phyloP scores from a whole-genome alignment of 2,113 vertebrate species.

The Meleagris gallopavo region DNA sequence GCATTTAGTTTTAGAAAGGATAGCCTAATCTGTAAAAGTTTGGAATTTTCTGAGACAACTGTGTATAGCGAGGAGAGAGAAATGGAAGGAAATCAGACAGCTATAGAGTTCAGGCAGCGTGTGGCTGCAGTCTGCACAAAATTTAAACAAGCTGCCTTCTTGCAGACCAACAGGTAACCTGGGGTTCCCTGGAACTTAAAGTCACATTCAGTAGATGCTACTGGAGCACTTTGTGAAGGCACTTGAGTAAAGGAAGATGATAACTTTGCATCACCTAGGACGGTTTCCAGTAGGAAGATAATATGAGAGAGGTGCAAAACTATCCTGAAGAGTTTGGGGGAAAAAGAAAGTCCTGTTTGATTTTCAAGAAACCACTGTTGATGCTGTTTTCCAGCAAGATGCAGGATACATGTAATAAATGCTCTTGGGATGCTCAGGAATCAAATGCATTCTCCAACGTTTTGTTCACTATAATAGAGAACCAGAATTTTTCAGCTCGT shows the following conservation, averaged over 20 bases:
- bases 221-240: not conserved
- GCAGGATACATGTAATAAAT: not conserved
- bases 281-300: not conserved
- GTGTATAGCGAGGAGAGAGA: not conserved
- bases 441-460: not conserved
- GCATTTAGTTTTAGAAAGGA: not conserved
- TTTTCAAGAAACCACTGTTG: not conserved
- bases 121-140: not conserved
- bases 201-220: rapidly evolving
- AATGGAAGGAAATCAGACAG: not conserved
- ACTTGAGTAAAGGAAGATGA: not conserved
- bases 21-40: not conserved
- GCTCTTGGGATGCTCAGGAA: not conserved
- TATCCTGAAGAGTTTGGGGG: not conserved
- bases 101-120: not conserved
- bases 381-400: not conserved
- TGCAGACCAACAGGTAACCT: not conserved
- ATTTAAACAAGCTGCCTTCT: not conserved
- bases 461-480: not conserved
- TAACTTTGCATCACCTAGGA: not conserved
- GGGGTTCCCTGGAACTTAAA: rapidly evolving
- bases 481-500: not conserved
- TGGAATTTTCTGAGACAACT: not conserved
- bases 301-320: not conserved
- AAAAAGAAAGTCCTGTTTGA: not conserved